phyloP scores from a whole-genome alignment of 2,888 invertebrate genomes.

The Bellardia pandia region DNA sequence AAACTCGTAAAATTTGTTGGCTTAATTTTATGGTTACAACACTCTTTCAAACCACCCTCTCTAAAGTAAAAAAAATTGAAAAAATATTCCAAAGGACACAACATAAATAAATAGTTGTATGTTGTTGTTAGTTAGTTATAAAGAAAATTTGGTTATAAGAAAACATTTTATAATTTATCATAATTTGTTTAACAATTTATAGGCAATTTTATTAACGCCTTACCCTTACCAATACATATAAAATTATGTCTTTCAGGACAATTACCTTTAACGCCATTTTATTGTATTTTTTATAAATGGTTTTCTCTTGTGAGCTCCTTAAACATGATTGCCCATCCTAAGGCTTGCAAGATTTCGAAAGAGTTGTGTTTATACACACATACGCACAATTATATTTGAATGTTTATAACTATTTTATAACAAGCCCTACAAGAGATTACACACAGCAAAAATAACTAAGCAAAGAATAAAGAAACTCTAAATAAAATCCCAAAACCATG shows the following conservation, averaged over 20 bases:
- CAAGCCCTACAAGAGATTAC: conserved; percentile 14
- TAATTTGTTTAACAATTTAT: conserved; percentile 57
- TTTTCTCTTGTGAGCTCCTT: conserved; percentile 24
- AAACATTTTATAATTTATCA: conserved; percentile 59
- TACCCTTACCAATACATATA: background rate
- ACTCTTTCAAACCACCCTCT: conserved; percentile 8
- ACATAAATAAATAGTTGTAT: background rate
- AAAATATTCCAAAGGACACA: background rate
- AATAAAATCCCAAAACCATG: background rate
- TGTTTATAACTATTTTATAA: conserved; percentile 49
- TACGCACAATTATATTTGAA: conserved; percentile 38
- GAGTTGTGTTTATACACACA: background rate
- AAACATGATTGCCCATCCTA: conserved; percentile 32
- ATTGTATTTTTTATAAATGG: conserved; percentile 26
- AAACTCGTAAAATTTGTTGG: conserved; percentile 66
- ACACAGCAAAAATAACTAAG: background rate
- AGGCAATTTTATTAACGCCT: conserved; percentile 38
- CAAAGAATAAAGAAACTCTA: background rate
- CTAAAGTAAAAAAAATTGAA: background rate
- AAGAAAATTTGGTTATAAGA: background rate
- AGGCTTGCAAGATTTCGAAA: conserved; percentile 1
- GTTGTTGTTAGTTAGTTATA: background rate
- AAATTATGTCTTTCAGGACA: conserved; percentile 66
- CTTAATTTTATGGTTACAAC: conserved; percentile 62
- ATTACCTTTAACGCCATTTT: conserved; percentile 73